phyloP scores from a whole-genome alignment of 2,888 invertebrate species.

The Eupithecia pulchellata region DNA sequence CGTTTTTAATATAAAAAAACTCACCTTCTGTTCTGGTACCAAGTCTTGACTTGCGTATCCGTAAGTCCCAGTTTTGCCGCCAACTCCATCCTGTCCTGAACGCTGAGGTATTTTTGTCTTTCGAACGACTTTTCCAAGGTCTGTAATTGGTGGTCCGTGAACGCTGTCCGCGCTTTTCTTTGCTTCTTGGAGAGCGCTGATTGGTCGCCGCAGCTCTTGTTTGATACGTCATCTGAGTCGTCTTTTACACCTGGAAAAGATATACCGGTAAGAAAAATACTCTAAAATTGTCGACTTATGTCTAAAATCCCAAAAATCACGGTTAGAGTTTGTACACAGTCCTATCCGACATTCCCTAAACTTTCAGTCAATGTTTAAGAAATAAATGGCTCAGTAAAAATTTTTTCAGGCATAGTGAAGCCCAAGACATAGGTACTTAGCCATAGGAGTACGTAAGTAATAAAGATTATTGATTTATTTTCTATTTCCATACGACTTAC shows the following conservation, averaged over 20 bases:
- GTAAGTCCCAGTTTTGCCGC: constrained; percentile 97
- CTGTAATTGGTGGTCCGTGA: constrained; percentile 99
- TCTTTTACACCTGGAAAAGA: constrained; percentile 90
- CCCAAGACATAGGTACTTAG: background rate
- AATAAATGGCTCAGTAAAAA: too few relatives aligned
- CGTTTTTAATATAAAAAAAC: constrained; percentile 49
- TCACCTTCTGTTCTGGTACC: constrained; percentile 99
- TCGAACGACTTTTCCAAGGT: constrained; percentile 98
- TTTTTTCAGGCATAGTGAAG: too few relatives aligned
- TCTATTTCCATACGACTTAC: too few relatives aligned
- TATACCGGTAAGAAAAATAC: background rate
- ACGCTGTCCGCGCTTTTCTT: constrained; percentile 98
- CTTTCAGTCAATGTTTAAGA: too few relatives aligned
- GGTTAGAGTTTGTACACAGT: too few relatives aligned
- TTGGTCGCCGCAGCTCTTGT: constrained; percentile 81
- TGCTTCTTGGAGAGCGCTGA: constrained; percentile 93
- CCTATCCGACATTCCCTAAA: too few relatives aligned
- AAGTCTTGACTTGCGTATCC: constrained; percentile 99
- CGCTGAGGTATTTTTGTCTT: constrained; percentile 97
- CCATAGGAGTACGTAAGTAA: too few relatives aligned
- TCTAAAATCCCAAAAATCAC: too few relatives aligned
- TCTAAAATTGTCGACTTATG: background rate
- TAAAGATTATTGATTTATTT: too few relatives aligned
- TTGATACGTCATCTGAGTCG: constrained; percentile 90
- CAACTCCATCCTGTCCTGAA: constrained; percentile 99